Conservation (phyloP, 2,797 vertebrate species). For the Pachyuromys duprasi region DNA sequence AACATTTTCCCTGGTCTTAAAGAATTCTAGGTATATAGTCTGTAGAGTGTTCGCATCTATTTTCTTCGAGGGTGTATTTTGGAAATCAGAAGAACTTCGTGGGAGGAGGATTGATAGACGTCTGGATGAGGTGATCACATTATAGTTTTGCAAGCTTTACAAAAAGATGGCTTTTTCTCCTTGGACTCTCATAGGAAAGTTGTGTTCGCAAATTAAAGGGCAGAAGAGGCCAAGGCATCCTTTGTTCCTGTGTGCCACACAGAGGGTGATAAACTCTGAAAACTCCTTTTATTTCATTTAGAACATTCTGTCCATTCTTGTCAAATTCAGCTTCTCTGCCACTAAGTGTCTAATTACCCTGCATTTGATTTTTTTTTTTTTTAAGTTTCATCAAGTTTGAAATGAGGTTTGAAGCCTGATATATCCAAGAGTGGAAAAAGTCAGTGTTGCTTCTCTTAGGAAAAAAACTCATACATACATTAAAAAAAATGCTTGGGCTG, state of each 20-base stretch:
- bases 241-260: conserved; percentile 39
- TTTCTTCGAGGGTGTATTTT: not conserved
- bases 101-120: not conserved
- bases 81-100: not conserved
- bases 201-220: conserved; percentile 60
- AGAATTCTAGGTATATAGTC: not conserved
- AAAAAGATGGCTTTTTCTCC: not conserved
- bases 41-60: not conserved
- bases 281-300: conserved; percentile 50
- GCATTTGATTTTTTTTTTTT: not conserved
- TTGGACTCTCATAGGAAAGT: not conserved
- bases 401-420: conserved; percentile 25
- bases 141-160: conserved; percentile 31
- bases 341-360: conserved; percentile 14
- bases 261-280: conserved; percentile 63
- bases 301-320: not conserved
- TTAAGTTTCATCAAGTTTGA: conserved; percentile 58
- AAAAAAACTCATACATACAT: conserved; percentile 7
- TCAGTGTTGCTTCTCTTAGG: conserved; percentile 50
- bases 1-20: conserved; percentile 76
- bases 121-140: not conserved
- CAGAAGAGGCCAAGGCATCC: conserved; percentile 56
- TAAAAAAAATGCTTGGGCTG: conserved; percentile 20
- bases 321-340: conserved; percentile 2
- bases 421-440: not conserved